These are phyloP conservation scores for Coluber constrictor DNA, from an alignment of 2,797 vertebrate genomes.

Conservation along the genomic window DNA sequence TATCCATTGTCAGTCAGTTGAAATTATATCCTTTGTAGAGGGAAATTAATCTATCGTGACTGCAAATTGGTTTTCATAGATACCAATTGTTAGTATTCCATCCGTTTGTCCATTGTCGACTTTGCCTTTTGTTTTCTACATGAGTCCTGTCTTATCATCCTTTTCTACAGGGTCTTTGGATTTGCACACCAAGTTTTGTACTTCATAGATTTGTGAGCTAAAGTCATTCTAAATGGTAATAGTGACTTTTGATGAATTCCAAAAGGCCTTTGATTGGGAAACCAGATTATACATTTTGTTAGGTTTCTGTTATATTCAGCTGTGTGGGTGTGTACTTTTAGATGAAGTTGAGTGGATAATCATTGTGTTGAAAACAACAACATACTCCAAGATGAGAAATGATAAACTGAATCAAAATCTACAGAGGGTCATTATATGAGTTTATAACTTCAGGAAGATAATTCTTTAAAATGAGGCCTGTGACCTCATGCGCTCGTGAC, in stretches of 20 bases:
- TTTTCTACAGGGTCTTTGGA: not conserved
- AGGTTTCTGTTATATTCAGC: not conserved
- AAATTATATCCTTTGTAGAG: not conserved
- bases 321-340: not conserved
- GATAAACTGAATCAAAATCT: not conserved
- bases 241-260: not conserved
- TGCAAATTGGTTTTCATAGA: not conserved
- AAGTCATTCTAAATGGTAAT: not conserved
- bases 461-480: too few relatives aligned
- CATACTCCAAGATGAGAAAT: not conserved
- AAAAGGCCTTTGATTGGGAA: not conserved
- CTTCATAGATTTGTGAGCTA: not conserved
- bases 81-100: not conserved
- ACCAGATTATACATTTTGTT: not conserved
- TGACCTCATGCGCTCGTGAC: too few relatives aligned
- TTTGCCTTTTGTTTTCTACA: not conserved
- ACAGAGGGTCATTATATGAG: not conserved
- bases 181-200: not conserved
- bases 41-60: not conserved
- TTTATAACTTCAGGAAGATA: not conserved
- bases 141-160: not conserved
- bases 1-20: not conserved
- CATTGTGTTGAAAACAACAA: not conserved
- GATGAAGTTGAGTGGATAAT: not conserved
- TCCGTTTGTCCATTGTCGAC: not conserved